A percentile compares a stretch with the other conserved stretches of the same genome.
Evolutionary conservation across 2,113 vertebrate genomes (phyloP).

Genomic region (Dendropsophus ebraccatus): DNA sequence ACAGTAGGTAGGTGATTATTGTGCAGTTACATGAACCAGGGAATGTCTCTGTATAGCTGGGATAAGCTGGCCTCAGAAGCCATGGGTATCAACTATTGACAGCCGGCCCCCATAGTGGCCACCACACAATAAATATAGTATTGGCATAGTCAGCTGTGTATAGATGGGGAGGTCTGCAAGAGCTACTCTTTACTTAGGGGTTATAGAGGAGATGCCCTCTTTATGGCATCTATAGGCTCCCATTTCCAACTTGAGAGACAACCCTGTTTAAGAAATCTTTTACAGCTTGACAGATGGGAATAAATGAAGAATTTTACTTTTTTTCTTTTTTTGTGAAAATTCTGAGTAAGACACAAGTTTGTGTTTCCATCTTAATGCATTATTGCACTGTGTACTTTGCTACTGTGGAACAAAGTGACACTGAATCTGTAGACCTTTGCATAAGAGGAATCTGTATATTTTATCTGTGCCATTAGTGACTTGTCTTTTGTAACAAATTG

Average conservation of each 20-base stretch:
- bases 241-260: not conserved
- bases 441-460: not conserved
- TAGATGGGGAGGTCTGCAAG: no score
- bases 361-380: conserved; percentile 64
- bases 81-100: no score
- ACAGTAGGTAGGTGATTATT: no score
- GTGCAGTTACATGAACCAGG: no score
- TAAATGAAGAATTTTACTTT: not conserved
- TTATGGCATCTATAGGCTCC: no score
- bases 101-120: no score
- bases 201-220: not conserved
- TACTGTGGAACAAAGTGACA: conserved; percentile 7
- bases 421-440: conserved; percentile 7
- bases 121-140: not conserved
- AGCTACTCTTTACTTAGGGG: no score
- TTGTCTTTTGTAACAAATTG: not conserved
- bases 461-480: not conserved
- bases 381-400: conserved; percentile 35
- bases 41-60: no score
- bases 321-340: conserved; percentile 56
- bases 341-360: conserved; percentile 55
- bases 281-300: not conserved
- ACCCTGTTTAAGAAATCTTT: not conserved
- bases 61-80: no score
- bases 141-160: not conserved